Conservation (phyloP, 2,797 vertebrate species). For the Bradypus variegatus region DNA sequence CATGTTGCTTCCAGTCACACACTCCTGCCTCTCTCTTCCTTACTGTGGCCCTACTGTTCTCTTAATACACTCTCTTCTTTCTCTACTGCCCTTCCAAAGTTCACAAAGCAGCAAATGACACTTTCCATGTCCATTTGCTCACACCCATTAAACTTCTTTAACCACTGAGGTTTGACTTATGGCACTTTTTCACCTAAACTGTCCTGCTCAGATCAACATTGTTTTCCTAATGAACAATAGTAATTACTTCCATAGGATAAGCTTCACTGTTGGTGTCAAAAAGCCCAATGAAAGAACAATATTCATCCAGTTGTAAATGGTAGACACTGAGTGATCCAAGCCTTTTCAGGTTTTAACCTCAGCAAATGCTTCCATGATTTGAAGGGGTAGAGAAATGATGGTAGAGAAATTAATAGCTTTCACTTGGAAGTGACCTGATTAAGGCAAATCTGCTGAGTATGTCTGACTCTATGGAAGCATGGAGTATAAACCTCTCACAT, state of each 20-base stretch:
- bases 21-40: background rate
- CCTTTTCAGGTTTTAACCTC: background rate
- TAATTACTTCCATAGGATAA: background rate
- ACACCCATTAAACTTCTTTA: background rate
- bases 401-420: background rate
- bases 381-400: rapidly evolving
- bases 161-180: background rate
- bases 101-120: background rate
- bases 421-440: background rate
- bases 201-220: background rate
- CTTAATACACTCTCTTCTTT: background rate
- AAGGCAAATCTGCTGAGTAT: background rate
- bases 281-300: background rate
- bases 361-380: background rate
- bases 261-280: background rate
- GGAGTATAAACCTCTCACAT: background rate
- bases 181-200: background rate
- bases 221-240: background rate
- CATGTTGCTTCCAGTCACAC: background rate
- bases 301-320: background rate
- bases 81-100: background rate
- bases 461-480: background rate
- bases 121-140: background rate
- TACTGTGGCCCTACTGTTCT: background rate
- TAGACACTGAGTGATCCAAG: background rate